Evolutionary conservation across 2,113 vertebrate genomes (phyloP).

Genomic region (mouse (Mus musculus)): DNA sequence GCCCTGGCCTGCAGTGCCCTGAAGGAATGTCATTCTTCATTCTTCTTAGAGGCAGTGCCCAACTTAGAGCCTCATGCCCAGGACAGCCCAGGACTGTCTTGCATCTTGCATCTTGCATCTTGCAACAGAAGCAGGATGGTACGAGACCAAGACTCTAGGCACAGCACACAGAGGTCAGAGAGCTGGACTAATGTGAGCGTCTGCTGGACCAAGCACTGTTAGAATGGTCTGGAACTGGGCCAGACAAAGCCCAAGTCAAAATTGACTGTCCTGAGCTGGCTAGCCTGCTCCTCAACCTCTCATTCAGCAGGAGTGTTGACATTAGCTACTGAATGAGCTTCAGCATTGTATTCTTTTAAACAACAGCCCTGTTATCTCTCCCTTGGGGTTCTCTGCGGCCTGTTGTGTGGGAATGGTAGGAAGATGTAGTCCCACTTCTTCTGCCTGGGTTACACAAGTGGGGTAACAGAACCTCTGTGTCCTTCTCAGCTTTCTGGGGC

Average conservation of each 20-base stretch:
- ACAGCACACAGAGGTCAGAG: not conserved
- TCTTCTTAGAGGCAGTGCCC: not conserved
- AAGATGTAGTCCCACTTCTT: not conserved
- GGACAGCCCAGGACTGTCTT: not conserved
- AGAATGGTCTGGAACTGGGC: not conserved
- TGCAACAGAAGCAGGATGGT: not conserved
- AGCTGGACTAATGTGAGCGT: not conserved
- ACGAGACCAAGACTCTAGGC: not conserved
- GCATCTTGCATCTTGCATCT: too few species aligned
- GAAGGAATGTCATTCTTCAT: not conserved
- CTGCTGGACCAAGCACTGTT: not conserved
- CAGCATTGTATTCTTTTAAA: constrained; percentile 67
- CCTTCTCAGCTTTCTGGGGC: not conserved
- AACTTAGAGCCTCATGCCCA: not conserved
- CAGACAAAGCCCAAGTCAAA: constrained; percentile 60
- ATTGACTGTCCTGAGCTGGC: constrained; percentile 61
- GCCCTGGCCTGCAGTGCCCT: not conserved
- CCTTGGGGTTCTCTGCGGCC: constrained; percentile 38
- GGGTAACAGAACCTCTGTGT: not conserved
- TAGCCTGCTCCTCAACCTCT: constrained; percentile 59
- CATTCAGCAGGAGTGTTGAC: constrained; percentile 69
- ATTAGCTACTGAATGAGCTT: constrained; percentile 62
- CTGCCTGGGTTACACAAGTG: not conserved
- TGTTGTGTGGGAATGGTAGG: constrained; percentile 22
- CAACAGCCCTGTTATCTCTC: constrained; percentile 61